phyloP scores from a whole-genome alignment of 1,140 invertebrate genomes.

The Temnothorax longispinosus region DNA sequence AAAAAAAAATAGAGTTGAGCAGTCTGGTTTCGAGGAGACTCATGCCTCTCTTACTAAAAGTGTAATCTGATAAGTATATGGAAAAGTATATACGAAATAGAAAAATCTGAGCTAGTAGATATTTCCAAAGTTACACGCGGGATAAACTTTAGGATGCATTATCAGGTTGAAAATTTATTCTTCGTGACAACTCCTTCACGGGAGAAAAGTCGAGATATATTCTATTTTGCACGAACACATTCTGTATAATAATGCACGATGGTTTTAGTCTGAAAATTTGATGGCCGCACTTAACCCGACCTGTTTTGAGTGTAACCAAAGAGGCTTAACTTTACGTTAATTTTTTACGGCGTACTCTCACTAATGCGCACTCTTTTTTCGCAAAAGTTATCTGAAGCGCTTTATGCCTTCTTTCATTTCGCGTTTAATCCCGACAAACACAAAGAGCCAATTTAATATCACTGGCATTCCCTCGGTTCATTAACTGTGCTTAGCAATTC shows the following conservation, averaged over 20 bases:
- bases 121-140: neutral
- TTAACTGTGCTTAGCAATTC: conserved; percentile 8
- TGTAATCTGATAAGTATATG: neutral
- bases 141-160: neutral
- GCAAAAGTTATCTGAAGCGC: neutral
- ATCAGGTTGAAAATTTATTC: conserved; percentile 15
- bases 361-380: conserved; percentile 8
- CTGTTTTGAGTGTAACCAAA: conserved; percentile 41
- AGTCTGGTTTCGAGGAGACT: neutral
- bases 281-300: conserved; percentile 23
- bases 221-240: neutral
- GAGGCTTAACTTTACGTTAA: conserved; percentile 36
- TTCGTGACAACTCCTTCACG: neutral
- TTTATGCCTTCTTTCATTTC: conserved; percentile 19
- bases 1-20: neutral
- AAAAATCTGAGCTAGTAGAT: neutral
- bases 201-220: neutral
- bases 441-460: conserved; percentile 22
- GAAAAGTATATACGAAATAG: neutral
- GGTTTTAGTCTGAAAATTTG: conserved; percentile 26
- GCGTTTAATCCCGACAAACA: conserved; percentile 33
- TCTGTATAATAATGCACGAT: neutral
- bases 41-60: neutral
- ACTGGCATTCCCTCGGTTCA: conserved; percentile 24
- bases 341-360: conserved; percentile 44